phyloP scores from a whole-genome alignment of 2,797 vertebrate genomes.

The Xerus rutilus region DNA sequence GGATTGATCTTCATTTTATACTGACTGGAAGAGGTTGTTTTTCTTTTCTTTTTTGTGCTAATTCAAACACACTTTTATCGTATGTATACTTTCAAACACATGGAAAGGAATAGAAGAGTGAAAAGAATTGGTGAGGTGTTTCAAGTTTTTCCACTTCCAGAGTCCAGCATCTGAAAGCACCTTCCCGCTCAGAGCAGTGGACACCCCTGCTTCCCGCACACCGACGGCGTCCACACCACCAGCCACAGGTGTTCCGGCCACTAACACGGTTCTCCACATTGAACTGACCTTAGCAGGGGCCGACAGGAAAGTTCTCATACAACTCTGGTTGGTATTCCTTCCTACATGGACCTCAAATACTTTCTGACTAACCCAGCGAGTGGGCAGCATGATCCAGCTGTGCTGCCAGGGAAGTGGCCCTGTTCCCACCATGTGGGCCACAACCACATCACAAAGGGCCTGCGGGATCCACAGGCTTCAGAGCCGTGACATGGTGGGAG shows the following conservation, averaged over 20 bases:
- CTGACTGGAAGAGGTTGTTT: background rate
- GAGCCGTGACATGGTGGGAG: background rate
- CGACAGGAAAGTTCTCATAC: background rate
- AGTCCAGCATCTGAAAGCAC: background rate
- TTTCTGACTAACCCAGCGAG: background rate
- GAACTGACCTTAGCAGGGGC: background rate
- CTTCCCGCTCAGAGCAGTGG: background rate
- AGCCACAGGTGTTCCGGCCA: background rate
- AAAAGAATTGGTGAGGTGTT: background rate
- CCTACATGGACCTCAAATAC: background rate
- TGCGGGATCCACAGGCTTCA: background rate
- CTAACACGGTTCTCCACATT: background rate
- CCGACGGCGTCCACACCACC: background rate
- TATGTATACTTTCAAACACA: background rate
- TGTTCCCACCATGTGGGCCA: no score
- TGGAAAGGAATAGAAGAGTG: background rate
- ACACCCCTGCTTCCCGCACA: accelerated
- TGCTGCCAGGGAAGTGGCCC: accelerated
- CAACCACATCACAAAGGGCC: no score
- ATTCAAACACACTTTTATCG: background rate
- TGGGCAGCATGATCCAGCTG: no score
- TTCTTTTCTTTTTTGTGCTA: background rate
- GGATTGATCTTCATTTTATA: background rate
- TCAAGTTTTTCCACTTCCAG: background rate
- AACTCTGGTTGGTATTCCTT: background rate